phyloP scores from a whole-genome alignment of 2,797 vertebrate genomes.

The Protonibea diacanthus region DNA sequence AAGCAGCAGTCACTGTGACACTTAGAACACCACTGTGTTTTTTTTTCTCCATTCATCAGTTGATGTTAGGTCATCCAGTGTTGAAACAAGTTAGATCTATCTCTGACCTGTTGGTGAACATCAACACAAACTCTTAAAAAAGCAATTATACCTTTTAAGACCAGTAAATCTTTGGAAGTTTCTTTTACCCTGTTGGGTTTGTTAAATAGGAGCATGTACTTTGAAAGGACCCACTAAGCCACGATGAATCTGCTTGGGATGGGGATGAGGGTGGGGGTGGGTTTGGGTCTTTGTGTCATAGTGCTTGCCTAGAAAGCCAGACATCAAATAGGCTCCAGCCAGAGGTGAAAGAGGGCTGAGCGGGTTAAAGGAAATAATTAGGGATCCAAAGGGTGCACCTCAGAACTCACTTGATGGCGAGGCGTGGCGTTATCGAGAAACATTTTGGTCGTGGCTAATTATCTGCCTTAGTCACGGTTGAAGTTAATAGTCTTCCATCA shows the following conservation, averaged over 20 bases:
- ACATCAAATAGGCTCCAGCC: slow-evolving; percentile 64
- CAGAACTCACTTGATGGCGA: slow-evolving; percentile 15
- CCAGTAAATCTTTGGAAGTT: slow-evolving; percentile 45
- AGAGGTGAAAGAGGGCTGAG: slow-evolving; percentile 54
- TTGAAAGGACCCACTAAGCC: slow-evolving; percentile 60
- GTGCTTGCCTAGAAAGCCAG: slow-evolving; percentile 44
- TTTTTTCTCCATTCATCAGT: slow-evolving; percentile 31
- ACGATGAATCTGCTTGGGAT: slow-evolving; percentile 34
- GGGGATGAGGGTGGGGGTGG: background rate
- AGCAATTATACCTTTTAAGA: slow-evolving; percentile 53
- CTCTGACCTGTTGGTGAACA: slow-evolving; percentile 41
- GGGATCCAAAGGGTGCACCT: slow-evolving; percentile 28
- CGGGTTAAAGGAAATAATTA: slow-evolving; percentile 59
- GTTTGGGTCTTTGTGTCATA: slow-evolving; percentile 35
- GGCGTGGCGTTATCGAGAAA: slow-evolving; percentile 4
- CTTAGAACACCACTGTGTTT: background rate
- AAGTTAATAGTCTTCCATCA: background rate
- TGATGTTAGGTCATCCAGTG: slow-evolving; percentile 17
- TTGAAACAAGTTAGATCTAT: slow-evolving; percentile 11
- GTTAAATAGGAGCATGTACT: slow-evolving; percentile 22
- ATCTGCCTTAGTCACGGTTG: slow-evolving; percentile 5
- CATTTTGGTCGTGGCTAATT: slow-evolving; percentile 2
- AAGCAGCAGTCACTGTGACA: slow-evolving; percentile 17
- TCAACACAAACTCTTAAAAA: slow-evolving; percentile 44
- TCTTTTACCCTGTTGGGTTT: slow-evolving; percentile 10